These are phyloP conservation scores for Lasioglossum morio DNA, from an alignment of 2,888 invertebrate genomes.

Conservation along the genomic window DNA sequence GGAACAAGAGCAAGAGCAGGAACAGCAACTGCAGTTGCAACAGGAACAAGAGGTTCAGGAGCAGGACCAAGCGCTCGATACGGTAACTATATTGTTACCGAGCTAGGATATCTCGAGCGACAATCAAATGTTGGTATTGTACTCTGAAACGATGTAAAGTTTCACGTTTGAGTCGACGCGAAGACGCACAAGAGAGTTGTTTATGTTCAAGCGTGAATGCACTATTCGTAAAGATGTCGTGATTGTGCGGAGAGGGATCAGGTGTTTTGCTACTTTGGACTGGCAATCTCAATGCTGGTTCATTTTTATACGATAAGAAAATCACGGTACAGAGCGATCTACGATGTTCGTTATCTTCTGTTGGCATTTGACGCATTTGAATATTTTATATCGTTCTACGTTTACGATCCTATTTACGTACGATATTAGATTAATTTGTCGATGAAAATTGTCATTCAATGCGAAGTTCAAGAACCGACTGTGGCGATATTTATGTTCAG, in stretches of 20 bases:
- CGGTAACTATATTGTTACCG: constrained; percentile 66
- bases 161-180: not conserved
- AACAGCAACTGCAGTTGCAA: constrained; percentile 55
- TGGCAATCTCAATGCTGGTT: constrained; percentile 10
- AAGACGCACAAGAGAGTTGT: constrained; percentile 9
- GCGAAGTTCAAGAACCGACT: not conserved
- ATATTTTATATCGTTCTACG: constrained; percentile 1
- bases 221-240: not conserved
- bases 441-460: not conserved
- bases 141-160: not conserved
- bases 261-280: not conserved
- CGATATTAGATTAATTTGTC: not conserved
- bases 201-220: constrained; percentile 6
- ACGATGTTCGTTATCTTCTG: constrained; percentile 4
- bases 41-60: constrained; percentile 46
- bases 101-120: constrained; percentile 35
- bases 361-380: constrained; percentile 34
- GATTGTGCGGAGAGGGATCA: not conserved
- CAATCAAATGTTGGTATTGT: not conserved
- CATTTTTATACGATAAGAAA: constrained; percentile 40
- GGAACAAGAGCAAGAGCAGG: constrained; percentile 68
- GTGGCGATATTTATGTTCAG: not conserved
- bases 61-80: constrained; percentile 47
- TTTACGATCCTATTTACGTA: not conserved
- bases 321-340: not conserved